Conservation (phyloP, 1,140 invertebrate species). For the Drosophila sp. region DNA sequence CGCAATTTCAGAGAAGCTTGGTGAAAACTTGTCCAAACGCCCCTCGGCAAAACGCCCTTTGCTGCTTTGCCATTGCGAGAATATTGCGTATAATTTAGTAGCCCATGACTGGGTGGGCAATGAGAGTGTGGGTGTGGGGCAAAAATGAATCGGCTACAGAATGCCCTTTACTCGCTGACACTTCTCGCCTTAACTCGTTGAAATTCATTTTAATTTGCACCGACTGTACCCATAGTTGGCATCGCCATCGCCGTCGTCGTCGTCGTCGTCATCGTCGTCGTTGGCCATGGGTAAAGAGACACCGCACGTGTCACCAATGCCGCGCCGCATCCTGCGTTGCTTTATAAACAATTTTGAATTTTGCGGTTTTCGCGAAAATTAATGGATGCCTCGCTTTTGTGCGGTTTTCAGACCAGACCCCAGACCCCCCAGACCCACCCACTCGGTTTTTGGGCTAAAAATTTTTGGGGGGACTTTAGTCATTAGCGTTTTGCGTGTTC, state of each 20-base stretch:
- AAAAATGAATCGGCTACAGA: constrained; percentile 6
- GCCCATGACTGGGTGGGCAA: constrained; percentile 14
- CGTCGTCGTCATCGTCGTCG: neutral
- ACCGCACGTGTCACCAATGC: constrained; percentile 70
- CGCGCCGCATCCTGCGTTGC: constrained; percentile 70
- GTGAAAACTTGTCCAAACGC: constrained; percentile 53
- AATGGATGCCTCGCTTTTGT: constrained; percentile 80
- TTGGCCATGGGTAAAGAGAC: constrained; percentile 29
- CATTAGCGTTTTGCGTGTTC: constrained; percentile 62
- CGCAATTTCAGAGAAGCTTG: constrained; percentile 67
- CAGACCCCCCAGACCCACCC: too few species aligned
- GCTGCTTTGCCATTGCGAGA: constrained; percentile 11
- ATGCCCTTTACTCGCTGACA: constrained; percentile 50
- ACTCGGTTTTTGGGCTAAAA: constrained; percentile 36
- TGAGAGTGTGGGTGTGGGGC: neutral
- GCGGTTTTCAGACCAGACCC: constrained; percentile 55
- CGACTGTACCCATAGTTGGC: constrained; percentile 10
- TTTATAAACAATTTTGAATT: constrained; percentile 82
- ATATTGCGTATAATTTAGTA: constrained; percentile 76
- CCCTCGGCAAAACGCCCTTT: neutral
- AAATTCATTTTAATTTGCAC: constrained; percentile 76
- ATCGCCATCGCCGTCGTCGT: neutral
- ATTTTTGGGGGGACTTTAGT: constrained; percentile 72
- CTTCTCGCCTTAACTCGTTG: constrained; percentile 74
- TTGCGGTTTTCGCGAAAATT: constrained; percentile 78